Evolutionary conservation across 2,113 vertebrate species (phyloP).

Genomic region (Neodon shergylaensis): DNA sequence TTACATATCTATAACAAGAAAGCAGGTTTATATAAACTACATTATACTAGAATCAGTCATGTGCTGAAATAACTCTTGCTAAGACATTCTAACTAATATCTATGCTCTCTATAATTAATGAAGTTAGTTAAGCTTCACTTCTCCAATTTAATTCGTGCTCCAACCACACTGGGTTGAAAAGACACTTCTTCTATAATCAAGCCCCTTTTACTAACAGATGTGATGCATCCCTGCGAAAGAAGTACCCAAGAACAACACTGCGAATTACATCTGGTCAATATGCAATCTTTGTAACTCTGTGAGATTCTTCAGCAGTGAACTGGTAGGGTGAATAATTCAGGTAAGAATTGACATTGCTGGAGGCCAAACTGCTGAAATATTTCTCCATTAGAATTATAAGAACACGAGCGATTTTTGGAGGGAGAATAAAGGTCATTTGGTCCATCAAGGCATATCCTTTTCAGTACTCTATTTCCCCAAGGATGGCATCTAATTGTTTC

Average conservation of each 20-base stretch:
- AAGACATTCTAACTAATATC: background rate
- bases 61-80: conserved; percentile 23
- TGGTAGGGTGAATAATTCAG: conserved; percentile 81
- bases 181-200: background rate
- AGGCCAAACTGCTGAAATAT: conserved; percentile 82
- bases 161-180: background rate
- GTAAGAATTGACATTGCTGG: conserved; percentile 83
- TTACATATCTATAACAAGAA: background rate
- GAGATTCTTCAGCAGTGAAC: conserved; percentile 60
- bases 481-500: conserved; percentile 84
- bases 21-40: background rate
- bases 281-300: conserved; percentile 63
- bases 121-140: background rate
- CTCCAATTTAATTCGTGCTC: background rate
- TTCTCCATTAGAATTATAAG: conserved; percentile 80
- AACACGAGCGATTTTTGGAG: conserved; percentile 78
- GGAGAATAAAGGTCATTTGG: conserved; percentile 85
- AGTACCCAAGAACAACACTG: background rate
- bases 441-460: conserved; percentile 80
- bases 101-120: background rate
- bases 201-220: background rate
- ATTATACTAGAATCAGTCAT: background rate
- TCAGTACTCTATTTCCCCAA: conserved; percentile 81
- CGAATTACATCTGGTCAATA: conserved; percentile 16
- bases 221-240: conserved; percentile 48